phyloP scores from a whole-genome alignment of 2,797 vertebrate genomes.

The Enteromius treurensis region DNA sequence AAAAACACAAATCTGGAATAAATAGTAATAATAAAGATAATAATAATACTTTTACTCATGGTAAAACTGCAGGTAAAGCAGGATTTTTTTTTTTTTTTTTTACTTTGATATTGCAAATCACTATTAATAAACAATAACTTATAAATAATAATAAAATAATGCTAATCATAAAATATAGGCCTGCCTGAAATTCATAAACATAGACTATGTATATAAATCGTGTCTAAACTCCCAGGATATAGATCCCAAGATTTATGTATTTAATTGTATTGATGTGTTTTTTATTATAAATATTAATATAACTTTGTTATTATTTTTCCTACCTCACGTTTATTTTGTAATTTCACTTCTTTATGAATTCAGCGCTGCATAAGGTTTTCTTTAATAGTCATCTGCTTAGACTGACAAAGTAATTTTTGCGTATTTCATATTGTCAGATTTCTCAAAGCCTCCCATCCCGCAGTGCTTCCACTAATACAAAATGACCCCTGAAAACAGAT shows the following conservation, averaged over 20 bases:
- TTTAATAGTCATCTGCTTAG: not conserved
- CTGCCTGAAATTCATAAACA: not conserved
- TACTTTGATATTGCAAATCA: not conserved
- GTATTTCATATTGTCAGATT: not conserved
- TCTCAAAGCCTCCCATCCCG: constrained; percentile 35
- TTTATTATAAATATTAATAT: not conserved
- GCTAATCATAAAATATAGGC: not conserved
- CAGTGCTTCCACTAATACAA: constrained; percentile 55
- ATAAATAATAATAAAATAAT: not conserved
- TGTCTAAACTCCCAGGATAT: not conserved
- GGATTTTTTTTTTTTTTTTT: too few species aligned
- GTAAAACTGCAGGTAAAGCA: too few species aligned
- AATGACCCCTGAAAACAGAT: constrained; percentile 72
- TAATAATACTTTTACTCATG: too few species aligned
- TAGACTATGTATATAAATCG: not conserved
- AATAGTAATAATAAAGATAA: too few species aligned
- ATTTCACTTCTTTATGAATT: not conserved
- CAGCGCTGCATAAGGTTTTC: not conserved
- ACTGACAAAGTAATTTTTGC: not conserved
- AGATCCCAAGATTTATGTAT: too few species aligned
- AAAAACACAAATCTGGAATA: too few species aligned
- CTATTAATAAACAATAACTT: not conserved
- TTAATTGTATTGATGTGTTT: not conserved
- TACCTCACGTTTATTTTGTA: not conserved
- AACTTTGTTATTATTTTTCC: not conserved